A percentile compares a stretch with the other conserved stretches of the same genome.
phyloP scores from a whole-genome alignment of 2,797 vertebrate genomes.

The Balearica regulorum region DNA sequence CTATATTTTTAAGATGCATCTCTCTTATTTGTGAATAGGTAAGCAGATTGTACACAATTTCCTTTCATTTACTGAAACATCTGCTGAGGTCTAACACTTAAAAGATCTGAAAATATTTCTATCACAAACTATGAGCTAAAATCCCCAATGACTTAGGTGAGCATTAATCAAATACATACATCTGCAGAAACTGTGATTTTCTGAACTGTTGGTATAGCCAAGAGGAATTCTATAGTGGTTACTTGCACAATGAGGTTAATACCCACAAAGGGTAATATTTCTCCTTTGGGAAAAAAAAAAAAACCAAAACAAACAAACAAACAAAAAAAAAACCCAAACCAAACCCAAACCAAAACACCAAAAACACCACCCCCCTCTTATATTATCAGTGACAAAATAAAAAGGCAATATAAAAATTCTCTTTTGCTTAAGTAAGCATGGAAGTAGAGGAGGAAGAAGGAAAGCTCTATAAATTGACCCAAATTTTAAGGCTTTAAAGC shows the following conservation, averaged over 20 bases:
- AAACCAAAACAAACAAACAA: too few species aligned
- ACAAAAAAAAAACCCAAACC: too few species aligned
- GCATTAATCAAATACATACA: background rate
- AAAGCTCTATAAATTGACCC: background rate
- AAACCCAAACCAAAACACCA: too few species aligned
- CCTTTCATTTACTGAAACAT: background rate
- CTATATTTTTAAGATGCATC: background rate
- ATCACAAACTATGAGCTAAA: background rate
- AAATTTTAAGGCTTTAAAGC: background rate
- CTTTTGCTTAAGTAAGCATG: background rate
- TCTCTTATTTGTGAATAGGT: background rate
- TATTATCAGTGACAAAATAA: background rate
- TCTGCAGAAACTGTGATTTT: background rate
- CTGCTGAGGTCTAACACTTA: background rate
- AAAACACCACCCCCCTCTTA: too few species aligned
- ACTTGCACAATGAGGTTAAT: background rate
- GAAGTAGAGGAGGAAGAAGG: background rate
- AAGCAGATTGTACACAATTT: background rate
- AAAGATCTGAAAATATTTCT: background rate
- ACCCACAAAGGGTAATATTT: background rate
- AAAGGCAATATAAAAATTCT: background rate
- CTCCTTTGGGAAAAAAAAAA: background rate
- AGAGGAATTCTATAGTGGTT: background rate
- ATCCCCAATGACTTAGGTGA: background rate
- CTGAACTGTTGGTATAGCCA: background rate